Base-by-base conservation (phyloP, 2,797 vertebrate species). In the Gobionotothen gibberifrons region DNA sequence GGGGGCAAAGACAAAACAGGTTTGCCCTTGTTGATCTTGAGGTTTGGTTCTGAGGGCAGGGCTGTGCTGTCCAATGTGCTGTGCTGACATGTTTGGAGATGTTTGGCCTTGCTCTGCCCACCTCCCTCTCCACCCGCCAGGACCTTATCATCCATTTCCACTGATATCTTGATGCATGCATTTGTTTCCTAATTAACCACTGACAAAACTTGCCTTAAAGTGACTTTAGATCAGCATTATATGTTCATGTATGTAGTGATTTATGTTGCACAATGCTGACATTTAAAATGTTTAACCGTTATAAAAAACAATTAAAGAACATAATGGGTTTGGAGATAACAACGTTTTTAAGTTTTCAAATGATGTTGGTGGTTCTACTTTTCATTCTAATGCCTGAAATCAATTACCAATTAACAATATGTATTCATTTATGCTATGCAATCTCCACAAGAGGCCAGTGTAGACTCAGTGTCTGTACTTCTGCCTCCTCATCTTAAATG, bases 61-160 rank as follows among this genome's bases (percentile, higher is more conserved):
- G 92, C 92, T 82, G 83, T 60, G 87, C 67, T 89, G 91, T 91
- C 93, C 87, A 90, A 92, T 91, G 86, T 90, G 87, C 81, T 81
- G 89, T 87, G 88, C 90, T 94, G 93, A 94, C 92, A 95, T 90
- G 91, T 94, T 91, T 93, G 89, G 91, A 94, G 92, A 93, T 93
- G 93, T 94, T 90, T 88, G 82, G 87, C 81, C 86, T 71, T 74
- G 89, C 85, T 89, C 66, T 70, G 82, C 89, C 91, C 91, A 85
- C 86, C 90, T 93, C 89, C 87, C 82, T 89, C 91, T 89, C 89
- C 78, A 90, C 68, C 72, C 72, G 22, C 61, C 70, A 78, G 79
- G 72, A 72, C 72, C 70, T 62, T 75, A 74, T 76, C 73, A 62
- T 75, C 76, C 81, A 76, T 82, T 77, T 83, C 85, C 73, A 72